Conservation (phyloP, 2,888 invertebrate genomes). For the Drosophila prostipennis region DNA sequence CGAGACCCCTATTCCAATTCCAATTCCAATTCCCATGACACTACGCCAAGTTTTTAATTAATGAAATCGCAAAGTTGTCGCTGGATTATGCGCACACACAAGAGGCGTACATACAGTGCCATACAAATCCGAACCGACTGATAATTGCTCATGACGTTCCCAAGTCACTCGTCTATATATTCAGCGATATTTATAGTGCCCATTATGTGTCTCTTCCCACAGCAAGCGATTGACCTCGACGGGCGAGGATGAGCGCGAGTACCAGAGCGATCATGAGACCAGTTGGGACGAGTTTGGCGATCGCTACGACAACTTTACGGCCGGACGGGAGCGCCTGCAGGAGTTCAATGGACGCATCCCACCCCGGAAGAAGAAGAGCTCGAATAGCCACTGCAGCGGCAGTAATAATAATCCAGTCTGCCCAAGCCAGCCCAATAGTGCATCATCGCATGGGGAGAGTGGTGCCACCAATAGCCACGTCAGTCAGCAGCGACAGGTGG, state of each 20-base stretch:
- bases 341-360: constrained; percentile 84
- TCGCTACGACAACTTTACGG: constrained; percentile 83
- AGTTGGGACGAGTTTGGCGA: constrained; percentile 84
- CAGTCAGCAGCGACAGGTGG: constrained; percentile 39
- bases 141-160: constrained; percentile 42
- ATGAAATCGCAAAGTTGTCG: constrained; percentile 30
- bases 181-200: constrained; percentile 36
- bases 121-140: constrained; percentile 12
- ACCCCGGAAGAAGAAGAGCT: constrained; percentile 83
- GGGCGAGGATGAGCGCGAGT: constrained; percentile 84
- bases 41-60: constrained; percentile 29
- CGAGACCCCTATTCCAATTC: neutral
- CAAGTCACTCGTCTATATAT: constrained; percentile 14
- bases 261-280: constrained; percentile 83
- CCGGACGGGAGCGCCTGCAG: constrained; percentile 83
- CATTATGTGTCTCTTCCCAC: constrained; percentile 40
- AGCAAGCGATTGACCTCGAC: constrained; percentile 84
- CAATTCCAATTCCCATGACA: constrained; percentile 26
- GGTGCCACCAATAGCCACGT: constrained; percentile 17
- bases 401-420: constrained; percentile 8
- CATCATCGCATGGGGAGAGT: constrained; percentile 6
- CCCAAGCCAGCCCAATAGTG: constrained; percentile 1
- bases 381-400: constrained; percentile 30
- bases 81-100: constrained; percentile 20
- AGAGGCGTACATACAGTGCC: neutral